Base-by-base conservation (phyloP, 2,888 invertebrate species). In the Halocaridina rubra region DNA sequence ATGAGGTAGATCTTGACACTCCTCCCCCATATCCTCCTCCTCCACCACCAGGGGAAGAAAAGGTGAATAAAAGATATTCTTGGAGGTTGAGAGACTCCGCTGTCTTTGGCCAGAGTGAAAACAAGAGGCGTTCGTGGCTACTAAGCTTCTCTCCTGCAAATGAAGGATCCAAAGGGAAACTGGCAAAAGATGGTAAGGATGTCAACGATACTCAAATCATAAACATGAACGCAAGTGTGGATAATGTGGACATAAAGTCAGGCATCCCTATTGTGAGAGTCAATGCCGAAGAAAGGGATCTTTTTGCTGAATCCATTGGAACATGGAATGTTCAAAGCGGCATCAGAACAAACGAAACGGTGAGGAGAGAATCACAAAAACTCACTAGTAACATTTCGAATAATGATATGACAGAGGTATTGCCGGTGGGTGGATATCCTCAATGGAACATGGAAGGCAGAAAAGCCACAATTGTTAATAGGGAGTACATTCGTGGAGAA, bases 111-210 rank as follows among this genome's bases (percentile, higher is more conserved):
- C 82, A 33, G 32, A 61, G 72, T 72, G 82, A 84, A 7, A 78
- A 57, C 30, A 84, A 84, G 72, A 77, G 82, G 61, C 82, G 82
- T 59, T 84, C 82, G 61, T 84, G 82, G 82, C 77, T 82, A 69
- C 71, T 78, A 13, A 84, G 72, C 46, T 57, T 84, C 57, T 29
- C 82, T 71, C 77, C 77, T 57, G 82, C 72, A 32, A 69, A 64
- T 72, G 78, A 84, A 71, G 78, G 72, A 53, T 27, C 82, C 39
- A 84, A 71, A 33, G 59, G 69, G 24, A 77, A 77, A 71, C 61
- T 84, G 72, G 78, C 72, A 33, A 84, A 84, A 84, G 82, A 84
- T 72, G 82, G 82, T 78, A 84, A 84, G 82, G 82, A 84, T 61
- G 82, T 84, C 82, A 33, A 78, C 57, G 82, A 78, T 84, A 59